Evolutionary conservation across 2,888 invertebrate genomes (phyloP), one percentile per base, ranked within the genome.

Genomic region (Prosapia bicincta): DNA sequence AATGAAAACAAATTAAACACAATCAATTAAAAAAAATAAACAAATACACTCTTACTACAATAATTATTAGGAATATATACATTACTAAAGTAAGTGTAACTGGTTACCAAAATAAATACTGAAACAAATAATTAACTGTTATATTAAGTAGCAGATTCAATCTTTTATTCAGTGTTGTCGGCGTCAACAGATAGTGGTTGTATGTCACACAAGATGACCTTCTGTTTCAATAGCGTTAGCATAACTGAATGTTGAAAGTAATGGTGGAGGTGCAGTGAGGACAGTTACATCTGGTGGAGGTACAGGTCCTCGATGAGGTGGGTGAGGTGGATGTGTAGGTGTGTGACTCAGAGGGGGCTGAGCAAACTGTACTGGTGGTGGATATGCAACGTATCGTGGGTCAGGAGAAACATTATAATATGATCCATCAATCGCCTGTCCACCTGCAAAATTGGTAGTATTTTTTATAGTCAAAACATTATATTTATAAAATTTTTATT

Each of bases 331-430:
- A 15, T 38, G 38, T 54, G 54, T 54, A n/a, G 54, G 54, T 9
- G 54, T 54, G 20, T 54, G 54, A 20, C 54, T 54, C 26, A 80
- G 87, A 3, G 86, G 83, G 0, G 89, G 89, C 79, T 85, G 86
- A 66, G 90, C 90, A 43, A 90, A 90, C 83, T 91, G 91, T 83
- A 90, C 86, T 26, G 91, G 87, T 83, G 93, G 93, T 32, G 94
- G 93, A 85, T 93, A 94, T 0, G 93, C 93, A 75, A 94, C 87
- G 84, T 94, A 94, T 82, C 93, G 87, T 3, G 82, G 80, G 73
- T 82, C 82, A 3, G 79, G 77, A 43, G 74, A 69, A 9, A 79
- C 78, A n/a, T 79, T 79, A 75, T 80, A 79, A 75, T 80, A 80
- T 5, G 74, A 66, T 1, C 75, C 68, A 65, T 69, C 78, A 20